These are phyloP conservation scores for Tichodroma muraria DNA, from an alignment of 2,113 vertebrate species.

Conservation along the genomic window DNA sequence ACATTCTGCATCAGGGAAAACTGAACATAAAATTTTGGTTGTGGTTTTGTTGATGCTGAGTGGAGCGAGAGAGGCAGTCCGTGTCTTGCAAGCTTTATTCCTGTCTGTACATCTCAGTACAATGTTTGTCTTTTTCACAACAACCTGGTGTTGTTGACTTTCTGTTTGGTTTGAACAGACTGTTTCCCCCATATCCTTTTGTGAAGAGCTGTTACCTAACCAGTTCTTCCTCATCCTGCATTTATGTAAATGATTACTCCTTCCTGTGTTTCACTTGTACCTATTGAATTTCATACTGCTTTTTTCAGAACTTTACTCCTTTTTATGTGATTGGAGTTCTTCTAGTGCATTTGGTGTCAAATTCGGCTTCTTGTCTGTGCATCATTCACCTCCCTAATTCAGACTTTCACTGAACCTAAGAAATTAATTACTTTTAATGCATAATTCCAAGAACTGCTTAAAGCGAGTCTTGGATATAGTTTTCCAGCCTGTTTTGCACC, in stretches of 20 bases:
- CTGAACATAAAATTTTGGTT: neutral
- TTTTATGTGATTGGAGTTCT: neutral
- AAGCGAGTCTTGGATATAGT: neutral
- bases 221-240: slow-evolving; percentile 39
- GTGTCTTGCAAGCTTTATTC: neutral
- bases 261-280: neutral
- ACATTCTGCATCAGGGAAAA: neutral
- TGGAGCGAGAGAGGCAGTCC: neutral
- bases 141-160: slow-evolving; percentile 22
- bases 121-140: slow-evolving; percentile 39
- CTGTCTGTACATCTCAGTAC: neutral
- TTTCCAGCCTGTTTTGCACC: neutral
- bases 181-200: slow-evolving; percentile 28
- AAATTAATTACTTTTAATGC: neutral
- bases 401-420: neutral
- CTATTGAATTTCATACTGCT: neutral
- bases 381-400: neutral
- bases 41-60: neutral
- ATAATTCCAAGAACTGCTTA: neutral
- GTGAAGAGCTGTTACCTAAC: slow-evolving; percentile 31
- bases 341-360: neutral
- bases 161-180: neutral
- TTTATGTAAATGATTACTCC: slow-evolving; percentile 30
- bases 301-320: neutral
- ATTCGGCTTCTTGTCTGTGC: neutral